Evolutionary conservation across 2,888 invertebrate genomes (phyloP), one percentile per base, ranked within the genome.

Genomic region (Watsonalla binaria): DNA sequence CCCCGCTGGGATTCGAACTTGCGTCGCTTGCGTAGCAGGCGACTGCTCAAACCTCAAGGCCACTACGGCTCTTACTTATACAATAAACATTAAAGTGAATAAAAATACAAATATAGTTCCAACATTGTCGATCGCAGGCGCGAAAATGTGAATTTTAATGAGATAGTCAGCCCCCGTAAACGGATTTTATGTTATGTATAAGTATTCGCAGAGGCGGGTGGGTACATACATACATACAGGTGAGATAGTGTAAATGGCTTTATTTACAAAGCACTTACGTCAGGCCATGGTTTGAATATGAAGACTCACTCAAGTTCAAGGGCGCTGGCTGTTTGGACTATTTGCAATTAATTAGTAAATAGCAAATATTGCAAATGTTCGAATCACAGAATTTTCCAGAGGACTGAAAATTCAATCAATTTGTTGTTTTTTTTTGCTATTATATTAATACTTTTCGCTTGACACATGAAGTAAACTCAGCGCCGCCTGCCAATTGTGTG

Each of bases 261-360:
- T 87, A 79, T 84, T 86, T 80, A 81, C 82, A 76, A 71, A 76
- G 62, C 73, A 81, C 82, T 87, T 88, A 81, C 86, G 88, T 90
- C 85, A 87, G 68, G 71, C 59, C 35, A 55, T 63, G 74, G 4
- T 4, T 24, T 77, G 68, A 57, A 63, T 72, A 68, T 62, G 66
- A 24, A 78, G 77, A 70, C 72, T 70, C 65, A 71, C 68, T 75
- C 74, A 88, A 88, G 89, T 89, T 90, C 87, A 90, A 90, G 89
- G 88, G 60, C 72, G 72, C 59, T 63, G 56, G 51, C 54, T 58
- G 61, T 62, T 64, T 62, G 66, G 62, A 68, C 74, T 66, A 68
- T 66, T 66, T 11, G 8, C 42, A 5, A 11, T 5, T 5, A 5
- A 7, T 11, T 4, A 42, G 8, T 11, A 8, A 42, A 9, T 5